These are phyloP conservation scores for Thamnophis sirtalis DNA, from an alignment of 2,113 vertebrate genomes.

Conservation along the genomic window DNA sequence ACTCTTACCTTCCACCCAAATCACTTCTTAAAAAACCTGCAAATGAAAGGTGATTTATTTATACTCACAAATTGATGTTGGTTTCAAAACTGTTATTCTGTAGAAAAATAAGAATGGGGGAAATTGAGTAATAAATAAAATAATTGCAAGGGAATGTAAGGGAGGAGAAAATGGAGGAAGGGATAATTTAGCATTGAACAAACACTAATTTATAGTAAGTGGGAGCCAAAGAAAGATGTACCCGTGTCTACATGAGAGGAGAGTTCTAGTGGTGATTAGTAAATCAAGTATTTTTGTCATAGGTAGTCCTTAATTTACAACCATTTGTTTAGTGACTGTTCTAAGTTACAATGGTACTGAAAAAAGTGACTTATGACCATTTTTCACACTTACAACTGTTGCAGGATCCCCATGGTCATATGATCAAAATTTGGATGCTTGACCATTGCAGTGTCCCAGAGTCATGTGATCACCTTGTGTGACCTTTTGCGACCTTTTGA, in stretches of 20 bases:
- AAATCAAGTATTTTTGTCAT: not conserved
- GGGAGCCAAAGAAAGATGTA: not conserved
- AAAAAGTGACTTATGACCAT: not conserved
- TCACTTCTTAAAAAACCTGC: not conserved
- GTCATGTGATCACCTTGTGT: not conserved
- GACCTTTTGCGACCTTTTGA: not conserved
- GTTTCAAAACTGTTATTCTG: not conserved
- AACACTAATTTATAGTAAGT: not conserved
- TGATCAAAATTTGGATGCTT: not conserved
- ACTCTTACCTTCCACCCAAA: not conserved
- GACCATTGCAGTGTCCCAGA: not conserved
- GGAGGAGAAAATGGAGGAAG: not conserved
- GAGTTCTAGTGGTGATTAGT: not conserved
- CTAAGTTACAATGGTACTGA: not conserved
- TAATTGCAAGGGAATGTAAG: not conserved
- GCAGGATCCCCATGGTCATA: not conserved
- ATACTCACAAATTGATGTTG: not conserved
- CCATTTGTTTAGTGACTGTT: too few species aligned
- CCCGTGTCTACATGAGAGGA: not conserved
- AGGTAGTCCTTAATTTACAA: too few species aligned
- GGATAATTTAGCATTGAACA: not conserved
- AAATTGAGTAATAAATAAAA: not conserved
- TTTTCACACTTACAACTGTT: not conserved
- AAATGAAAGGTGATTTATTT: not conserved
- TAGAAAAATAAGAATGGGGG: not conserved